Evolutionary conservation across 2,888 invertebrate species (phyloP).

Genomic region (Acanthosepion lycidas): DNA sequence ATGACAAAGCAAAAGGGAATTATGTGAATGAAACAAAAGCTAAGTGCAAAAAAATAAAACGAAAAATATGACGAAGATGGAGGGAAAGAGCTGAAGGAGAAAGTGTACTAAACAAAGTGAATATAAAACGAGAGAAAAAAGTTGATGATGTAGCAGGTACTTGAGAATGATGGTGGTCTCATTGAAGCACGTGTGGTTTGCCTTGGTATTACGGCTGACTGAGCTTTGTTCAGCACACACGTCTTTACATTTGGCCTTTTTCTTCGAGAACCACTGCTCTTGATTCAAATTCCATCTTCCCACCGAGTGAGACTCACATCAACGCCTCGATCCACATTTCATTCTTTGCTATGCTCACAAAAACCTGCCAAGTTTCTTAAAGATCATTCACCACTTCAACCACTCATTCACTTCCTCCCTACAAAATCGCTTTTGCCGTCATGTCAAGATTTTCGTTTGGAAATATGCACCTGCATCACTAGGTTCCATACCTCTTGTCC

Average conservation of each 20-base stretch:
- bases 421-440: not conserved
- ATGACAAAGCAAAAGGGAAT: no score
- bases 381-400: conserved; percentile 9
- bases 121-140: not conserved
- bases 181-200: not conserved
- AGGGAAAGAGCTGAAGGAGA: not conserved
- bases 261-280: not conserved
- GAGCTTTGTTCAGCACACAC: not conserved
- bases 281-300: not conserved
- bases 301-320: not conserved
- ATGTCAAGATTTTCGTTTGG: not conserved
- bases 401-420: not conserved
- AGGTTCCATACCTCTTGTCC: not conserved
- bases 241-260: not conserved
- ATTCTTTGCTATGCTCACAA: not conserved
- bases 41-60: no score
- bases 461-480: not conserved
- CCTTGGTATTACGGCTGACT: not conserved
- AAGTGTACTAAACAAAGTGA: not conserved
- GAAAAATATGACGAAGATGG: no score
- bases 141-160: not conserved
- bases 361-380: not conserved
- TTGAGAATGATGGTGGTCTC: conserved; percentile 8
- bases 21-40: no score
- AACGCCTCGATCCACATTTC: not conserved